Evolutionary conservation across 2,113 vertebrate genomes (phyloP), one percentile per base, ranked within the genome.

Genomic region (Alethe castanea): DNA sequence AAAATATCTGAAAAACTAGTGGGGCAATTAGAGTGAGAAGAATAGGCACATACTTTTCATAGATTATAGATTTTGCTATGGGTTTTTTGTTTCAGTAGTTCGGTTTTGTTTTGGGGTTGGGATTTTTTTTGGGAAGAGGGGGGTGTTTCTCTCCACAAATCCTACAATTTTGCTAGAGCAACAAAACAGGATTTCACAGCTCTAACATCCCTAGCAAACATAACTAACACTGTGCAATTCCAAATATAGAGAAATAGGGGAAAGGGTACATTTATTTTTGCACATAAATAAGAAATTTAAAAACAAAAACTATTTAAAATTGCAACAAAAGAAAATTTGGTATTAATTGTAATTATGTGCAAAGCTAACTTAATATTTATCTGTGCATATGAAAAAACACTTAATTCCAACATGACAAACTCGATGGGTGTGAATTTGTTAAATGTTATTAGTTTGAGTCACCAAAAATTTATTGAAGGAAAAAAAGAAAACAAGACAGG

Each of bases 1-100:
- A 96, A 83, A 95, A 89, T 76, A 92, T 60, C 70, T 84, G 45
- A 93, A 95, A 97, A 96, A 74, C 44, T 66, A 93, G 76, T 48
- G 45, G 70, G 33, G 35, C 57, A 69, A 93, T 92, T 60, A 72
- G 42, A 84, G 59, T 57, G 28, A 92, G 48, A 90, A 94, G 31
- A 82, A 56, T 40, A 94, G 62, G 15, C 28, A 71, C 28, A 44
- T 61, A 76, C 26, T 84, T 89, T 47, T 73, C 22, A 81, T 48
- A 44, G 48, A n/a, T 60, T 38, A 84, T 44, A 69, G 29, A 61
- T n/a, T 88, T 88, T 74, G 42, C 53, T 54, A 31, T 18, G 40
- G 2, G 9, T 38, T 83, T 87, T 77, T 83, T 59, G 15, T 1
- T 90, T 57, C n/a, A 15, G 8, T 90, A 29, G 11, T 12, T 86